Percentiles rank a stretch among this genome's conserved stretches.
Evolutionary conservation across 2,113 vertebrate genomes (phyloP).

Genomic region (Poeciliopsis turrubarensis): DNA sequence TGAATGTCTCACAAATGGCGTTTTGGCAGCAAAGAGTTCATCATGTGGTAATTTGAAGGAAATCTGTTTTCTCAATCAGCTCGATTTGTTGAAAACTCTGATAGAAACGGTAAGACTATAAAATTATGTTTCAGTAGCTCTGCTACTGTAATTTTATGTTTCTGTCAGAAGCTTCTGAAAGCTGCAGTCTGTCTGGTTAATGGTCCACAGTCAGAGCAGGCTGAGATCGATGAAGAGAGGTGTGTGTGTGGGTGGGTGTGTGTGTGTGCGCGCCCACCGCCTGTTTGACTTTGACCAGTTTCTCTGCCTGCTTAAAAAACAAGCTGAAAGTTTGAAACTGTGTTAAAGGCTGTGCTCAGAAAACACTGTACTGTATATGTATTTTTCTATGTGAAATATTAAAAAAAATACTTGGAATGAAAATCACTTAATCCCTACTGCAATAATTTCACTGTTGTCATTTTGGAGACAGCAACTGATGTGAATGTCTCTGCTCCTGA

Average conservation of each 20-base stretch:
- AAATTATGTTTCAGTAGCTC: not conserved
- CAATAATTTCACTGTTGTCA: not conserved
- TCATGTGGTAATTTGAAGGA: too few relatives aligned
- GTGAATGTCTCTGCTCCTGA: not conserved
- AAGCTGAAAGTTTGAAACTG: not conserved
- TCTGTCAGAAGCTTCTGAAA: not conserved
- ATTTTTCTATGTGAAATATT: not conserved
- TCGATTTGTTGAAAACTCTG: too few relatives aligned
- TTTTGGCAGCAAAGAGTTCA: too few relatives aligned
- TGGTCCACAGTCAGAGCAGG: conserved; percentile 12
- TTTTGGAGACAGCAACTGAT: not conserved
- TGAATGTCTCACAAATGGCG: too few relatives aligned
- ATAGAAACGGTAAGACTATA: too few relatives aligned
- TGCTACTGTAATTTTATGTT: not conserved
- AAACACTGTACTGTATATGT: not conserved
- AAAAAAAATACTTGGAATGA: not conserved
- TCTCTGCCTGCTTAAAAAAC: conserved; percentile 6
- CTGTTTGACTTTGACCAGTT: conserved; percentile 20
- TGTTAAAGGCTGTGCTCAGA: conserved; percentile 1
- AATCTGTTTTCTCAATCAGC: too few relatives aligned
- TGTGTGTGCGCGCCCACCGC: conserved; percentile 32
- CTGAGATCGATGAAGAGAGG: conserved; percentile 17
- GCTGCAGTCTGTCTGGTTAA: not conserved
- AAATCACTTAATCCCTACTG: not conserved
- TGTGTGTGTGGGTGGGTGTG: too few relatives aligned